Evolutionary conservation across 1,140 invertebrate genomes (phyloP), one percentile per base, ranked within the genome.

Genomic region (Galleria mellonella): DNA sequence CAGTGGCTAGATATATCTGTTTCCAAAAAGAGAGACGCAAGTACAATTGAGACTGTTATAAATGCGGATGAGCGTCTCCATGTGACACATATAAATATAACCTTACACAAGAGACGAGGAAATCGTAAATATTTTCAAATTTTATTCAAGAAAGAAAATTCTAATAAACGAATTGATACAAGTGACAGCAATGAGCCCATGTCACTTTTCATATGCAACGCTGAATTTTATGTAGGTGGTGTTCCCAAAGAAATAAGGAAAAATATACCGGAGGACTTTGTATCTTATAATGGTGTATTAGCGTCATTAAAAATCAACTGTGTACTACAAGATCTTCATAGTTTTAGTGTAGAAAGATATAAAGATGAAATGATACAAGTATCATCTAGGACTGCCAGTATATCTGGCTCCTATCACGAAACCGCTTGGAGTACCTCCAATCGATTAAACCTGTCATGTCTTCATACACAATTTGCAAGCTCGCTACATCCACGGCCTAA

Each of bases 361-460:
- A 75, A 64, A 51, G 59, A 72, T 29, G 60, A 59, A 23, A 63
- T 45, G 27, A 30, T 75, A 8, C 74, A 79, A 36, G 43, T 84
- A 9, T 79, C 81, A 6, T 81, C 81, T 23, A 58, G 65, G 41
- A 73, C 72, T 7, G 76, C 81, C 4, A 84, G 81, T 53, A 40
- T 83, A 17, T 84, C 81, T 10, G 66, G 67, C 17, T 68, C 61
- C 4, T 84, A 84, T 48, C 62, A 74, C 13, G 81, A 84, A 66
- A 72, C 51, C 23, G 47, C 47, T 40, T 81, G 74, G 81, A 78
- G 74, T 14, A 64, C 61, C 27, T 74, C 74, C 4, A 71, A 74
- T 12, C 56, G 41, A 17, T 47, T 84, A n/a, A 84, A 83, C 58
- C 48, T 84, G 30, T 71, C 76, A n/a, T 84, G 81, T 38, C 50